Evolutionary conservation across 1,140 invertebrate genomes (phyloP), one percentile per base, ranked within the genome.

Genomic region (Liolophura sinensis): DNA sequence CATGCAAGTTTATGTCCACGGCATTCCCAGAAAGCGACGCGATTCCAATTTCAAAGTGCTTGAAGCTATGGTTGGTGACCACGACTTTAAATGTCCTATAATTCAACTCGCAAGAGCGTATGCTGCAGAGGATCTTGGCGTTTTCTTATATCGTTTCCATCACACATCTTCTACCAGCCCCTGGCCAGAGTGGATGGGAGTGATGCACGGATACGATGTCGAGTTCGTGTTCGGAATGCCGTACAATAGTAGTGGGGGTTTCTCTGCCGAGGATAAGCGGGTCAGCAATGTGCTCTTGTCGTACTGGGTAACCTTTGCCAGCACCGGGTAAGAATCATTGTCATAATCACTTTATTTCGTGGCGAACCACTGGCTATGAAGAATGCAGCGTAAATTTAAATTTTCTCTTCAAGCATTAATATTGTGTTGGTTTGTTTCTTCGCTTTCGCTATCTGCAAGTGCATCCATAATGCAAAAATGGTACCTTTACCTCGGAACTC

Each of bases 141-240:
- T 74, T 7, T 81, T 74, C 52, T 46, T 81, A 65, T 80, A 79
- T 54, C 66, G 69, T 14, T 78, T 78, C 52, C 69, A 75, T 51
- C 71, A 78, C 56, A 66, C 71, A 11, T 56, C 67, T 16, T 64
- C 61, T 18, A 70, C 89, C 66, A 94, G 92, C 80, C 92, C 92
- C 0, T 98, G 95, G 95, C 96, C 96, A 1, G 90, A 89, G 60
- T 98, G 96, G 96, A 94, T 95, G 62, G 96, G 96, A 9, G 93
- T 94, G 0, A 91, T 97, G 88, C 96, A 98, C 82, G 96, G 91
- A 1, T 95, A 97, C 82, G 96, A 98, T 83, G 96, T 98, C 68
- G 93, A 95, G 81, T 89, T 94, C 51, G 92, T 96, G 82, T 96
- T 96, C 83, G 91, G 92, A 65, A 91, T 92, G 12, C 94, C 95